These are phyloP conservation scores for Cuculus canorus DNA, from an alignment of 2,797 vertebrate genomes.

Conservation along the genomic window DNA sequence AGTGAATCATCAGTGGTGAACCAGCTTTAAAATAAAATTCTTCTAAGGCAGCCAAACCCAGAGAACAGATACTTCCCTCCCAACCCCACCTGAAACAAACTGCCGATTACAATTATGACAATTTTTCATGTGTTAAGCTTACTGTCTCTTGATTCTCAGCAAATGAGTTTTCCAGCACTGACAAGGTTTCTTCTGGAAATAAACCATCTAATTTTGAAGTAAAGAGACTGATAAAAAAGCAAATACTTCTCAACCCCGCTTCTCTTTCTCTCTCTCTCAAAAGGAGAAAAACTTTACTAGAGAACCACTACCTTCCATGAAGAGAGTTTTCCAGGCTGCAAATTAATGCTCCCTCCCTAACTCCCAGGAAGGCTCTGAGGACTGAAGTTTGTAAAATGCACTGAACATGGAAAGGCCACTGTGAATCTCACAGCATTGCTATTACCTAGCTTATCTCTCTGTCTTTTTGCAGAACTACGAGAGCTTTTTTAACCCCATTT, in stretches of 20 bases:
- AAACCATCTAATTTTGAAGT: conserved; percentile 29
- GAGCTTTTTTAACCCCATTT: conserved; percentile 62
- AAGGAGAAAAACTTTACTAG: background rate
- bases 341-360: background rate
- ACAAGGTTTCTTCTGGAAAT: conserved; percentile 22
- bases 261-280: background rate
- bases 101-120: conserved; percentile 13
- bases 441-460: background rate
- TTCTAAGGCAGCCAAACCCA: conserved; percentile 7
- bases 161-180: conserved; percentile 31
- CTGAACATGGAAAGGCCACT: background rate
- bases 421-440: conserved; percentile 7
- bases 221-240: conserved; percentile 1
- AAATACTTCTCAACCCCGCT: background rate
- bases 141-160: conserved; percentile 13
- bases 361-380: background rate
- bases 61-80: conserved; percentile 19
- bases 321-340: background rate
- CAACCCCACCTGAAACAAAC: conserved; percentile 43
- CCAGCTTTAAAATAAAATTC: conserved; percentile 20
- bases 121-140: conserved; percentile 50
- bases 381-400: background rate
- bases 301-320: background rate
- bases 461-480: conserved; percentile 31
- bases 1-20: background rate